Percentiles rank a stretch among this genome's conserved stretches.
These are phyloP conservation scores for Clarias magur DNA, from an alignment of 2,113 vertebrate genomes.

Conservation along the genomic window DNA sequence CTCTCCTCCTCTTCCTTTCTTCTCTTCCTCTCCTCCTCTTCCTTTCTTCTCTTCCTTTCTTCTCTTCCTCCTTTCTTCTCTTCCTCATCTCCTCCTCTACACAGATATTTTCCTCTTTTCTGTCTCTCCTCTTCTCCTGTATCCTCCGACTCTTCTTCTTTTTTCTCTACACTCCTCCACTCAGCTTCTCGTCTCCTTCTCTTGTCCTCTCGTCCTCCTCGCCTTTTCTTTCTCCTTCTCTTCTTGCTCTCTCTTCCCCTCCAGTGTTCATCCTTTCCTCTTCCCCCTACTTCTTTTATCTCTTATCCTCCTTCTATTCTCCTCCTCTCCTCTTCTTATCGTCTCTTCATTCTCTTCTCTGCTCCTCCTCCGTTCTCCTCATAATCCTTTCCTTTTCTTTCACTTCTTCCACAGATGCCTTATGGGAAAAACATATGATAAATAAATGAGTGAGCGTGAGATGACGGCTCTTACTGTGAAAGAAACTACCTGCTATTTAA, in stretches of 20 bases:
- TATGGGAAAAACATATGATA: background rate
- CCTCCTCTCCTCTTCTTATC: too few species aligned
- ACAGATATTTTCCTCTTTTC: background rate
- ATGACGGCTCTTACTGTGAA: background rate
- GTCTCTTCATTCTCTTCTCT: background rate
- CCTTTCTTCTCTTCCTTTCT: too few species aligned
- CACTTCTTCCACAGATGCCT: background rate
- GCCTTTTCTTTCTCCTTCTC: background rate
- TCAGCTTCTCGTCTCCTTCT: constrained; percentile 72
- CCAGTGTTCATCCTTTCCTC: background rate
- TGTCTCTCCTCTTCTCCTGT: background rate
- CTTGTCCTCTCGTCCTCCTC: background rate
- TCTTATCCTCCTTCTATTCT: background rate
- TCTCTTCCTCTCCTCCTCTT: background rate
- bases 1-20: background rate
- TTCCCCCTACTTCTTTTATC: background rate
- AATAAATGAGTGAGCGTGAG: background rate
- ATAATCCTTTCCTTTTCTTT: background rate
- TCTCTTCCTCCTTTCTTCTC: too few species aligned
- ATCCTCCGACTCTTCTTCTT: background rate
- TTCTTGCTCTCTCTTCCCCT: background rate
- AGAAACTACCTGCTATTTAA: background rate
- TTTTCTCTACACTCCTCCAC: background rate
- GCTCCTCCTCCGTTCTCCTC: background rate
- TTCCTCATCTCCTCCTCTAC: background rate